Evolutionary conservation across 2,888 invertebrate species (phyloP).

Genomic region (Piscicola geometra): DNA sequence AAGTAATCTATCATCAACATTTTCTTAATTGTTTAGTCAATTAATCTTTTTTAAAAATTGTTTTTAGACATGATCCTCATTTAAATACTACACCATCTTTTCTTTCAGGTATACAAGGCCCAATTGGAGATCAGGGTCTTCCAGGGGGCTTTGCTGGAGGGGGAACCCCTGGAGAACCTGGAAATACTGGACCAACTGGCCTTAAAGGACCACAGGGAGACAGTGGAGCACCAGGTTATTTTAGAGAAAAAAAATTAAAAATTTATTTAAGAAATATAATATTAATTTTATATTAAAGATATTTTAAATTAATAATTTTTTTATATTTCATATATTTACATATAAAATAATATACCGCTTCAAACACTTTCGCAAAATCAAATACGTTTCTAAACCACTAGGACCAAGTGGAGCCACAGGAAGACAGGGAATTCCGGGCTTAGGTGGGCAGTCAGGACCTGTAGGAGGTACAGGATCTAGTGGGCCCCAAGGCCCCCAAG

Average conservation of each 20-base stretch:
- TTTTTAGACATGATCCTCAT: too few relatives aligned
- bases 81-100: too few relatives aligned
- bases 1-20: too few relatives aligned
- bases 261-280: too few relatives aligned
- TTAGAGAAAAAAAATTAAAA: too few relatives aligned
- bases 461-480: slow-evolving; percentile 33
- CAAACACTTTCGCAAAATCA: neutral
- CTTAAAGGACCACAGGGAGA: slow-evolving; percentile 23
- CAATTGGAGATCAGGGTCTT: slow-evolving; percentile 11
- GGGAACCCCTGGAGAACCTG: slow-evolving; percentile 29
- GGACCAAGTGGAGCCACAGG: slow-evolving; percentile 28
- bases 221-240: slow-evolving; percentile 8
- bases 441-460: slow-evolving; percentile 23
- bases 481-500: slow-evolving; percentile 36
- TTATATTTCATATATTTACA: neutral
- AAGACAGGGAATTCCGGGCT: slow-evolving; percentile 21
- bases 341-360: neutral
- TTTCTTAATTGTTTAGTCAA: too few relatives aligned
- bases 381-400: neutral
- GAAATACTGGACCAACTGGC: slow-evolving; percentile 29
- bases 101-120: slow-evolving; percentile 10
- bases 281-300: neutral
- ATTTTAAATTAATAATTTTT: neutral
- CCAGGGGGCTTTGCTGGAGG: slow-evolving; percentile 23
- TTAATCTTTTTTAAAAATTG: too few relatives aligned